Evolutionary conservation across 2,797 vertebrate species (phyloP), one percentile per base, ranked within the genome.

Genomic region (Gallinago solitaria): DNA sequence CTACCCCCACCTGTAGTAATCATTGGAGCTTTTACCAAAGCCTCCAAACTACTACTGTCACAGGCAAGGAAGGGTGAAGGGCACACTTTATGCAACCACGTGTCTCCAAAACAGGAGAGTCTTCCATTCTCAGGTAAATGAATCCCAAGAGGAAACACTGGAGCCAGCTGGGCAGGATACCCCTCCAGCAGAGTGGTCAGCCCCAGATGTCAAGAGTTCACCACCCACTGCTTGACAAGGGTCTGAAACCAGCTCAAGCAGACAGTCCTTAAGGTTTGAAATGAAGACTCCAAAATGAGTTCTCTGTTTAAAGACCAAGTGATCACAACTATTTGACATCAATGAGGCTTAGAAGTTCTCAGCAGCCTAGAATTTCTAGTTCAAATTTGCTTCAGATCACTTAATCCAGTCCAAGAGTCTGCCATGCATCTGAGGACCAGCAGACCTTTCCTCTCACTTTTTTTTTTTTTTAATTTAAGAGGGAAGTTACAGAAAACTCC

Each of bases 191-290:
- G 28, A 7, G 50, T 3, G 1, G 19, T 16, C 8, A 32, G 32
- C 23, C 16, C 24, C 3, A 16, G 23, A 41, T 19, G 18, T 13
- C 50, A 2, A 2, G 4, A 28, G 24, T 37, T 77, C 6, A n/a
- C 17, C 32, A 56, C 8, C 6, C 0, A 0, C 32, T n/a, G 16
- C 63, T 53, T 64, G 45, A 57, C 11, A 1, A 2, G 1, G 39
- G 50, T 33, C 64, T 37, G 35, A 45, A 47, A 39, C 16, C 75
- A 56, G 45, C n/a, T 24, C 19, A 20, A 45, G 27, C 64, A 45
- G 30, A 54, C 8, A 9, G 61, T 16, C 51, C 37, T 19, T 18
- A 35, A n/a, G 19, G 45, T 67, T 59, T 14, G 11, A 85, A 37
- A 45, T 3, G 4, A 32, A 92, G 67, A 47, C 30, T 32, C 32